A percentile compares a stretch with the other conserved stretches of the same genome.
Conservation (phyloP, 2,888 invertebrate genomes). For the Andrena fulva region DNA sequence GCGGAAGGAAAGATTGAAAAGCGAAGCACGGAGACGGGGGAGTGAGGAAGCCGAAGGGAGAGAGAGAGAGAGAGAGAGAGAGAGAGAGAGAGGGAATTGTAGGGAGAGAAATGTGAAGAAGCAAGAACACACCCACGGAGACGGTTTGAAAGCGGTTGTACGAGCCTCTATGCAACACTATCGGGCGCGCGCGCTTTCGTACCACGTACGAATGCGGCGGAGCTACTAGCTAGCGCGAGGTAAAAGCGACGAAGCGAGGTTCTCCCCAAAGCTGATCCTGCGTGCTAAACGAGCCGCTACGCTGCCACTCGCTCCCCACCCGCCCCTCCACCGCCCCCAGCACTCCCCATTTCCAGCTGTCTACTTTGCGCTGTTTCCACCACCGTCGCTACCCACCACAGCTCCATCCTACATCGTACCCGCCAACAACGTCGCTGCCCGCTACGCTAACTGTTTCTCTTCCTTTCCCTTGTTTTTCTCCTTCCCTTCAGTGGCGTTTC, state of each 20-base stretch:
- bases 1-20: background rate
- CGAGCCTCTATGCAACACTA: constrained; percentile 33
- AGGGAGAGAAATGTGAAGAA: constrained; percentile 12
- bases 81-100: background rate
- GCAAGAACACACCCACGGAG: constrained; percentile 48
- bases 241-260: constrained; percentile 67
- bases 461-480: background rate
- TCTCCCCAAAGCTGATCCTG: constrained; percentile 78
- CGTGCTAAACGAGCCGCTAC: constrained; percentile 80
- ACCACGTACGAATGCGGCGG: constrained; percentile 70
- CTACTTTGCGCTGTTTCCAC: constrained; percentile 52
- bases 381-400: constrained; percentile 55
- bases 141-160: constrained; percentile 1
- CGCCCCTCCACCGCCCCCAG: constrained; percentile 3
- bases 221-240: constrained; percentile 69
- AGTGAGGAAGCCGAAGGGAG: background rate
- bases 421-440: constrained; percentile 45
- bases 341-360: constrained; percentile 4
- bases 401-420: constrained; percentile 55
- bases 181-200: constrained; percentile 61
- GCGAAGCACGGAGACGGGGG: background rate
- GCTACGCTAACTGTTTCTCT: constrained; percentile 32
- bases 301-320: constrained; percentile 49
- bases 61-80: background rate
- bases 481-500: background rate